Base-by-base conservation (phyloP, 2,888 invertebrate species). In the Agriotes lineatus region DNA sequence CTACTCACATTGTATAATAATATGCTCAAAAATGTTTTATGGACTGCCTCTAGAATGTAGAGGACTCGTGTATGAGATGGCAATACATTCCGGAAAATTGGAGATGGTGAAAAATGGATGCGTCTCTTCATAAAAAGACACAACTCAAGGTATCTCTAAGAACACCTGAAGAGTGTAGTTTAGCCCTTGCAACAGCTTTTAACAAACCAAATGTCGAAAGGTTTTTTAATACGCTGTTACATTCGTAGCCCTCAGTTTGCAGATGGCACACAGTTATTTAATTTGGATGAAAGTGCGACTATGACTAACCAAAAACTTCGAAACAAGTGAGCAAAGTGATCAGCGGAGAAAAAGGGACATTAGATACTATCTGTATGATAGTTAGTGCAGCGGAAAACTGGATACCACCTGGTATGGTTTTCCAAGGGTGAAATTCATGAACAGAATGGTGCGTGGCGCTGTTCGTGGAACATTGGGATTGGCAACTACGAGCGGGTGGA, bases 401-500 rank as follows among this genome's bases (percentile, higher is more conserved):
- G 10, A 69, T 81, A 44, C 81, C 80, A 14, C 81, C 82, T 18
- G 78, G 71, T 9, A 76, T 82, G 74, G 73, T 83, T 2, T 83
- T 83, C 80, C 81, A 0, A 73, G 82, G 30, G 77, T 76, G 57
- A 73, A 77, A 25, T 81, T 79, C 59, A 75, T 79, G 62, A 48
- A 69, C 12, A 68, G 73, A 42, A 81, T 81, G 80, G 63, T 81
- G 16, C 74, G 73, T 67, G 79, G 78, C 69, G 82, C 81, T 52
- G 81, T 81, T 59, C 64, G 77, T 59, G 81, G 80, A 45, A 79
- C 79, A 37, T 71, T 81, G 52, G 81, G 80, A 39, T 69, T 81
- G 19, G 81, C 80, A 35, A 76, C 75, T 71, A 77, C 77, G 58
- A 75, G 75, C 54, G 82, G 83, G 30, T 83, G 81, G 82, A 82